Evolutionary conservation across 2,797 vertebrate species (phyloP).

Genomic region (Bovichtus diacanthus): DNA sequence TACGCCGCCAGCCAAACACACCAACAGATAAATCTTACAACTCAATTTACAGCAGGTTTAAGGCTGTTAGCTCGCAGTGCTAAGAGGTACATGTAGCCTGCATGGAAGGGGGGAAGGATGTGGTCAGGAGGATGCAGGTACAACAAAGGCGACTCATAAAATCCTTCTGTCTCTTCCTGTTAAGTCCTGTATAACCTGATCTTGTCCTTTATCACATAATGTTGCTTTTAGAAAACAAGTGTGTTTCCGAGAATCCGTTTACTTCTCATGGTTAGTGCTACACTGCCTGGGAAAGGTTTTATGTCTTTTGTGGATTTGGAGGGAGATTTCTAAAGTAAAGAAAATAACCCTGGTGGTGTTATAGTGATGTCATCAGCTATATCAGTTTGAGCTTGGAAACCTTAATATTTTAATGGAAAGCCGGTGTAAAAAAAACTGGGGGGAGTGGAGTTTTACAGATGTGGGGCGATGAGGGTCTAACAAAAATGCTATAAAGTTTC

Average conservation of each 20-base stretch:
- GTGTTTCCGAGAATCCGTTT: neutral
- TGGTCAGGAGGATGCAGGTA: constrained; percentile 1
- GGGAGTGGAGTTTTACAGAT: neutral
- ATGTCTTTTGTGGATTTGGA: constrained; percentile 1
- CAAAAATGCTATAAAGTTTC: neutral
- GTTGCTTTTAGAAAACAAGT: neutral
- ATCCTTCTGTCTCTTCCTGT: neutral
- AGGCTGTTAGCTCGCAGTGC: constrained; percentile 16
- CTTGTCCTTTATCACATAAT: neutral
- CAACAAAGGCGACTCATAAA: neutral
- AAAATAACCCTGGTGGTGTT: neutral
- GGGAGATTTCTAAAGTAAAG: neutral
- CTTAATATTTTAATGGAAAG: neutral
- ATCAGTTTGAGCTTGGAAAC: neutral
- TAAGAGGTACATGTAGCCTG: constrained; percentile 5
- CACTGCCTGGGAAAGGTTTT: neutral
- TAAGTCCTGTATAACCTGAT: neutral
- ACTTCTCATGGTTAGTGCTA: neutral
- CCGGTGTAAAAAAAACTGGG: neutral
- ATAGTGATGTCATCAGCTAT: constrained; percentile 7
- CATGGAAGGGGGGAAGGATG: neutral
- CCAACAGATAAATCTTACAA: constrained; percentile 58
- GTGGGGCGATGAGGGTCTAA: neutral
- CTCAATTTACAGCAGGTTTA: constrained; percentile 53
- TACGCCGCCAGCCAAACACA: constrained; percentile 54